A percentile compares a stretch with the other conserved stretches of the same genome.
Evolutionary conservation across 2,888 invertebrate species (phyloP).

Genomic region (Mayetiola destructor): DNA sequence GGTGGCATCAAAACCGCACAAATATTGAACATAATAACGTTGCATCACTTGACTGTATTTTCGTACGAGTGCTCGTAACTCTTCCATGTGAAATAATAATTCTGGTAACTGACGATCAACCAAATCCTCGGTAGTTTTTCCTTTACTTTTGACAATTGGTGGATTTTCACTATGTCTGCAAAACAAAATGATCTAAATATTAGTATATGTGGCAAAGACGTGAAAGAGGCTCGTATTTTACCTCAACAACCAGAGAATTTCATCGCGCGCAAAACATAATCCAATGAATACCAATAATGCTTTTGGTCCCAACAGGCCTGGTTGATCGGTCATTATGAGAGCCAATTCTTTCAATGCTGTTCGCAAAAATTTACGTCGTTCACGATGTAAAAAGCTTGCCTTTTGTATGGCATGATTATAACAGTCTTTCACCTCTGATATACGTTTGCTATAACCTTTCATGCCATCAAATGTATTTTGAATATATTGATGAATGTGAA

Average conservation of each 20-base stretch:
- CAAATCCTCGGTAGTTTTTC: slow-evolving; percentile 78
- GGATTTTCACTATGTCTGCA: slow-evolving; percentile 78
- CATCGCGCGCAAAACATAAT: slow-evolving; percentile 87
- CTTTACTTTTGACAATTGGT: slow-evolving; percentile 71
- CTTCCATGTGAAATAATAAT: slow-evolving; percentile 94
- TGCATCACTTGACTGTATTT: slow-evolving; percentile 96
- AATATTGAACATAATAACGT: slow-evolving; percentile 92
- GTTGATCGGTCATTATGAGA: slow-evolving; percentile 92
- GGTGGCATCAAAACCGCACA: slow-evolving; percentile 90
- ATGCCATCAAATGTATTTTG: slow-evolving; percentile 86
- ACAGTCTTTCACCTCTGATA: slow-evolving; percentile 92
- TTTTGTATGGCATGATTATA: slow-evolving; percentile 81
- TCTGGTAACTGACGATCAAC: slow-evolving; percentile 94
- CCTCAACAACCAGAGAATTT: slow-evolving; percentile 89
- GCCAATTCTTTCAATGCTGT: slow-evolving; percentile 91
- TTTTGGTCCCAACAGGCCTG: slow-evolving; percentile 93
- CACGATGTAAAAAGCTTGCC: slow-evolving; percentile 82
- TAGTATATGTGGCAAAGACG: not conserved
- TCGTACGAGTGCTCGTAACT: slow-evolving; percentile 80
- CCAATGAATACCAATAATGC: slow-evolving; percentile 93
- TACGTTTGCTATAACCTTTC: slow-evolving; percentile 84
- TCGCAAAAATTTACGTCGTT: slow-evolving; percentile 88
- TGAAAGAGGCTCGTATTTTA: not conserved
- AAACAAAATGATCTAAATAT: not conserved
- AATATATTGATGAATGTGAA: slow-evolving; percentile 88